Percentiles rank a stretch among this genome's conserved stretches.
phyloP scores from a whole-genome alignment of 2,797 vertebrate genomes.

The Fistularia tabacaria region DNA sequence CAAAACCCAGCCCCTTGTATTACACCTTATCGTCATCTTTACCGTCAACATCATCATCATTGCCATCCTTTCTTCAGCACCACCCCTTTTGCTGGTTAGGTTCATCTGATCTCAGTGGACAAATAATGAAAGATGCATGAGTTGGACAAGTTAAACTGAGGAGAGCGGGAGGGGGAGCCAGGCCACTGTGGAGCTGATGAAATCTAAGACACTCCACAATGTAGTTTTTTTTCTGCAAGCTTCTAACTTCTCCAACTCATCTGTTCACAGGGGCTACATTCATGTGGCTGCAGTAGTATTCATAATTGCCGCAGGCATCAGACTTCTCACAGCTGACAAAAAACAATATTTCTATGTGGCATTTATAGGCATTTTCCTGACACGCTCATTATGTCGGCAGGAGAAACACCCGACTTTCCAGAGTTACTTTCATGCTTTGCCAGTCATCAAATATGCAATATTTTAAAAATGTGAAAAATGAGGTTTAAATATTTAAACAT shows the following conservation, averaged over 20 bases:
- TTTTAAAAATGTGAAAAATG: slow-evolving; percentile 35
- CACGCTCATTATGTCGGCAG: not conserved
- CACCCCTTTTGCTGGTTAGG: slow-evolving; percentile 56
- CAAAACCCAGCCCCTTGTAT: slow-evolving; percentile 49
- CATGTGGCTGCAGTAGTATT: not conserved
- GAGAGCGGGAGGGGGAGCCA: slow-evolving; percentile 48
- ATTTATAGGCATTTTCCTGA: slow-evolving; percentile 4
- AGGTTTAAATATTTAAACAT: slow-evolving; percentile 50
- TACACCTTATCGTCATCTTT: slow-evolving; percentile 32
- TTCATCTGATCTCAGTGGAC: slow-evolving; percentile 71
- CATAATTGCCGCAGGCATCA: not conserved
- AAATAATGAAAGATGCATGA: slow-evolving; percentile 82
- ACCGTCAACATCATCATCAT: slow-evolving; percentile 17
- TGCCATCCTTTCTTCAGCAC: slow-evolving; percentile 49
- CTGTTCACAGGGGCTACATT: slow-evolving; percentile 1
- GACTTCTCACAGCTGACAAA: not conserved
- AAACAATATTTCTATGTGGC: too few species aligned
- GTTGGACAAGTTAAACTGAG: slow-evolving; percentile 52
- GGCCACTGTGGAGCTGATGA: slow-evolving; percentile 47
- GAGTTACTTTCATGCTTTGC: slow-evolving; percentile 1
- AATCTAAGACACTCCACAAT: slow-evolving; percentile 43
- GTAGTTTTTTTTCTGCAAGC: slow-evolving; percentile 4
- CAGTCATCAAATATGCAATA: slow-evolving; percentile 43
- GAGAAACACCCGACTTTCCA: not conserved
- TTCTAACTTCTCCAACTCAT: slow-evolving; percentile 20